Evolutionary conservation across 2,888 invertebrate genomes (phyloP), one percentile per base, ranked within the genome.

Genomic region (Dascillus cervinus): DNA sequence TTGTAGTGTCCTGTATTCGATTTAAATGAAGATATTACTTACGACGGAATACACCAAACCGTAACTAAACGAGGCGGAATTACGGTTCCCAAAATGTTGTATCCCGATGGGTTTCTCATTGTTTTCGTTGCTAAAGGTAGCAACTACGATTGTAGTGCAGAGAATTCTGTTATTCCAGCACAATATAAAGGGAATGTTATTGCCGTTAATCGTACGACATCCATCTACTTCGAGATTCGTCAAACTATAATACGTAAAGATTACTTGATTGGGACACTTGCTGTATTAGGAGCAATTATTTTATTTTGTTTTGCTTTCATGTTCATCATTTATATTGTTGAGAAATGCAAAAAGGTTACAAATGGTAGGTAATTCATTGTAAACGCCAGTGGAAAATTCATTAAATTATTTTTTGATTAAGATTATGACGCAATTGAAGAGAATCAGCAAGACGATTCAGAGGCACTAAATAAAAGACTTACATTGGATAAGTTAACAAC

Each of bases 1-100:
- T 71, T 72, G 29, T 56, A 88, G 87, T 89, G 88, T 57, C 89
- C 89, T 4, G 83, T 89, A 1, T 81, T 82, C 54, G 89, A 89
- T 59, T 72, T 82, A 37, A 82, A 85, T 46, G 70, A 77, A 33
- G 84, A 84, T 49, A 78, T 88, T 3, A 67, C 80, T 32, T 87
- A 20, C 13, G 75, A 79, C 37, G 87, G 87, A 0, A 75, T 73
- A 41, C 80, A 76, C 58, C 77, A 87, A 49, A 88, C 88, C 0
- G 79, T 88, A 65, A 81, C 79, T 3, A 71, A 68, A 27, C 72
- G 79, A 48, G 87, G 86, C 1, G 85, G 84, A 1, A 79, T 89
- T 27, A 81, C 82, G 1, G 69, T 88, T 13, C 70, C 76, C 85
- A 76, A 72, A 71, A 69, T 71, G 42, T 67, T 66, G 10, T 82